phyloP scores from a whole-genome alignment of 2,888 invertebrate genomes.

The Aleiodes alternator region DNA sequence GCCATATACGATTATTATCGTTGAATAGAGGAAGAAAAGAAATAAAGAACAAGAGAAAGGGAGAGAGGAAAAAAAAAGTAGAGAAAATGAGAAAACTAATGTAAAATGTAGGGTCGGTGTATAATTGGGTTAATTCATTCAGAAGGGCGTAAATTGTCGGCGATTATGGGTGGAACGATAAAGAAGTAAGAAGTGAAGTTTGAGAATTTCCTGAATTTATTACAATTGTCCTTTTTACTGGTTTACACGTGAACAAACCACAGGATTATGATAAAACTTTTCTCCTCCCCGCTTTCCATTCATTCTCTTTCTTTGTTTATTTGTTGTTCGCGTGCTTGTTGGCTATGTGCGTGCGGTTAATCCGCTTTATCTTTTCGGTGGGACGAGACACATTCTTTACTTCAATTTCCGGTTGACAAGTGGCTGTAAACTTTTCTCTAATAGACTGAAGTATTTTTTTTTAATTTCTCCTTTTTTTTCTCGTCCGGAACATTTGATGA shows the following conservation, averaged over 20 bases:
- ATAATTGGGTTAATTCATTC: constrained; percentile 55
- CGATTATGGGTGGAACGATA: constrained; percentile 46
- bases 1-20: constrained; percentile 38
- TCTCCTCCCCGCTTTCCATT: not conserved
- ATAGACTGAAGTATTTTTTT: constrained; percentile 10
- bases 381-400: constrained; percentile 28
- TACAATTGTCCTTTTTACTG: constrained; percentile 4
- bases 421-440: constrained; percentile 14
- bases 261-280: constrained; percentile 24
- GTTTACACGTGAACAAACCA: constrained; percentile 4
- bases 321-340: constrained; percentile 15
- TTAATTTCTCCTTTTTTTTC: no score
- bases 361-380: constrained; percentile 49
- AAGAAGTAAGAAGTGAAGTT: constrained; percentile 22
- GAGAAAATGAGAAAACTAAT: constrained; percentile 35
- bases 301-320: not conserved
- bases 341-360: constrained; percentile 49
- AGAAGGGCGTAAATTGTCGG: constrained; percentile 46
- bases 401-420: constrained; percentile 33
- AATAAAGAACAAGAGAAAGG: not conserved
- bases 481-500: no score
- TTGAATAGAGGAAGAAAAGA: constrained; percentile 23
- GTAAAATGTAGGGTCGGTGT: constrained; percentile 41
- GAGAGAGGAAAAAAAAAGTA: not conserved
- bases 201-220: constrained; percentile 33